Percentiles rank a stretch among this genome's conserved stretches.
These are phyloP conservation scores for Caenorhabditis sp. DNA, from an alignment of 2,888 invertebrate genomes.

Conservation along the genomic window DNA sequence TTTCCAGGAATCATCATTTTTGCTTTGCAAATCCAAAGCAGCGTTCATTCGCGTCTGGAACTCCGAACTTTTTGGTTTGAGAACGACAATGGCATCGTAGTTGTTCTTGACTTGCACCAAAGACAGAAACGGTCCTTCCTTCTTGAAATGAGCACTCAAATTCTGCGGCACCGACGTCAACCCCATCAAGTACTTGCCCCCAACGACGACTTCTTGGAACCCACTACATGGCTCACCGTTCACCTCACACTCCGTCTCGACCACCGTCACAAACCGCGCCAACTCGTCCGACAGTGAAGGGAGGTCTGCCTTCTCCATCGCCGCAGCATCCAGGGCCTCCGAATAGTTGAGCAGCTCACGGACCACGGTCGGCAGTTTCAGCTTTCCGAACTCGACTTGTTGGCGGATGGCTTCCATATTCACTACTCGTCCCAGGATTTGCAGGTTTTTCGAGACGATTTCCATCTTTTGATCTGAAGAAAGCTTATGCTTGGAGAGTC, in stretches of 20 bases:
- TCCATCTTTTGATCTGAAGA: too few species aligned
- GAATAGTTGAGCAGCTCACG: not conserved
- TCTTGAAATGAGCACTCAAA: too few species aligned
- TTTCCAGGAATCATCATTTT: too few species aligned
- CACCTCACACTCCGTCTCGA: not conserved
- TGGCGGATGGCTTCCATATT: not conserved
- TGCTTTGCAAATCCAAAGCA: too few species aligned
- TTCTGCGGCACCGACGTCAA: too few species aligned
- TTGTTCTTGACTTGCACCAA: too few species aligned
- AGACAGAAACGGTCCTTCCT: too few species aligned
- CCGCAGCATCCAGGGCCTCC: not conserved
- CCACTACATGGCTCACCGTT: not conserved
- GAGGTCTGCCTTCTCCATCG: not conserved
- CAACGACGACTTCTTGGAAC: not conserved
- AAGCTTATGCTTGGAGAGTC: too few species aligned
- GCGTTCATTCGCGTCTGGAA: too few species aligned
- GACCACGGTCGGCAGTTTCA: not conserved
- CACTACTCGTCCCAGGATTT: not conserved
- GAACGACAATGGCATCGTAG: too few species aligned
- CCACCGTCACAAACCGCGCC: not conserved
- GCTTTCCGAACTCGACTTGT: not conserved
- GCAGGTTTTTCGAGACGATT: not conserved
- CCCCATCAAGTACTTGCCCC: too few species aligned
- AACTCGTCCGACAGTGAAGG: not conserved
- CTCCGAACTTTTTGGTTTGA: too few species aligned